phyloP scores from a whole-genome alignment of 2,113 vertebrate genomes.

The Tychaedon coryphoeus region DNA sequence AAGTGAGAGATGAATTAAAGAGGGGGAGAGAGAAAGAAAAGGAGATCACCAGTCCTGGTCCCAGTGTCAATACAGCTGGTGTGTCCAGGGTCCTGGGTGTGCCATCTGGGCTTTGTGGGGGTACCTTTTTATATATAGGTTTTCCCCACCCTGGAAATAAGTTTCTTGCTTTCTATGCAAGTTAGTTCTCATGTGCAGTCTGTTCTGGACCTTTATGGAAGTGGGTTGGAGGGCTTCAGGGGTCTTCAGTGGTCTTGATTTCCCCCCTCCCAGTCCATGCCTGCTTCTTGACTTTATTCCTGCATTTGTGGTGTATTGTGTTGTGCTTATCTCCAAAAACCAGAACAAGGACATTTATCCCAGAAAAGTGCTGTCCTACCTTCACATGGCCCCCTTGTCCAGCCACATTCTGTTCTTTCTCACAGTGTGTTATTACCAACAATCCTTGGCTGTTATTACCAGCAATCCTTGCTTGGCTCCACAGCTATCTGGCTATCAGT shows the following conservation, averaged over 20 bases:
- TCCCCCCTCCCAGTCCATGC: background rate
- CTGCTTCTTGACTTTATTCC: background rate
- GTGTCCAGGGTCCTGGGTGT: background rate
- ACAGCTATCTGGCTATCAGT: background rate
- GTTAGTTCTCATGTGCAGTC: background rate
- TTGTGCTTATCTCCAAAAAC: background rate
- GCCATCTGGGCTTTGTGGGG: background rate
- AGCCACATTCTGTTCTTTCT: background rate
- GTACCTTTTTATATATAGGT: background rate
- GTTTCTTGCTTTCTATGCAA: background rate
- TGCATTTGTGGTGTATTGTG: background rate
- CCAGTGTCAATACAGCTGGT: background rate
- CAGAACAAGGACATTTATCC: background rate
- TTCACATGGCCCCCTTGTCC: background rate
- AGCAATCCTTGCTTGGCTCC: background rate
- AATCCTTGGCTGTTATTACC: background rate
- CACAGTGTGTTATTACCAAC: background rate
- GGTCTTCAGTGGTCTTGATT: background rate
- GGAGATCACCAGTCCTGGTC: background rate
- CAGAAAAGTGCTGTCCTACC: background rate
- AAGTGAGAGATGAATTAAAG: background rate
- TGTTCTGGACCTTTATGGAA: background rate
- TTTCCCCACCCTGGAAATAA: background rate
- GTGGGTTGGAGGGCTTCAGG: background rate
- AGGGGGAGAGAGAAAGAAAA: background rate